A percentile compares a stretch with the other conserved stretches of the same genome.
These are phyloP conservation scores for Neogale vison DNA, from an alignment of 2,113 vertebrate genomes.

Conservation along the genomic window DNA sequence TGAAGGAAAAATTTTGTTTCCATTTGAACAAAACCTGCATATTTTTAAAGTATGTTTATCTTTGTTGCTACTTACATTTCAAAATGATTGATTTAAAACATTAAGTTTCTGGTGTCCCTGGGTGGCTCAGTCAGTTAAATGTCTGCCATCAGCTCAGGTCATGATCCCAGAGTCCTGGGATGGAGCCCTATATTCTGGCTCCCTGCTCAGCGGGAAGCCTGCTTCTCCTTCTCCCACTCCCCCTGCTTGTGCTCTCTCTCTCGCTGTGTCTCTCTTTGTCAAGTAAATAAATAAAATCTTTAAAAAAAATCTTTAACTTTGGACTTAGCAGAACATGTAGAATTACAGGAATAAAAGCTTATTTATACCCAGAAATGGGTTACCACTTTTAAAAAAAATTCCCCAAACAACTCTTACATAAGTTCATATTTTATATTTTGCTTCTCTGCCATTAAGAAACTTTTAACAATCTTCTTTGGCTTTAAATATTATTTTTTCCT, in stretches of 20 bases:
- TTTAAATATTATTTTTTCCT: constrained; percentile 18
- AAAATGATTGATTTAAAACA: constrained; percentile 27
- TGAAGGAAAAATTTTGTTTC: constrained; percentile 19
- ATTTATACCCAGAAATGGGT: constrained; percentile 54
- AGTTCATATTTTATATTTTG: neutral
- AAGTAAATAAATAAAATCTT: too few species aligned
- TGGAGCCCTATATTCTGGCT: too few species aligned
- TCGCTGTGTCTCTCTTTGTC: too few species aligned
- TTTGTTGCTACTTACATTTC: constrained; percentile 65
- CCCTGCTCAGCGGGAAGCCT: too few species aligned
- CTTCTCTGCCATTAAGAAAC: neutral
- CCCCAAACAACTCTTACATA: constrained; percentile 56
- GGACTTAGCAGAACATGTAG: constrained; percentile 47
- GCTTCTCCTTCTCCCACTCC: too few species aligned
- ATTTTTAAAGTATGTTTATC: constrained; percentile 48
- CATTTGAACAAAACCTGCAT: constrained; percentile 11
- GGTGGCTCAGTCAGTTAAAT: too few species aligned
- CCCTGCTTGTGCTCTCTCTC: too few species aligned
- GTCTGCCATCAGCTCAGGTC: too few species aligned
- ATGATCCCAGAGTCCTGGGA: too few species aligned
- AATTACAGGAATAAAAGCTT: constrained; percentile 39
- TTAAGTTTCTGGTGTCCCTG: neutral
- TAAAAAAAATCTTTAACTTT: constrained; percentile 56
- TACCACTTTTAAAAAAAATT: constrained; percentile 55
- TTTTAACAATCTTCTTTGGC: constrained; percentile 2